Percentiles rank a stretch among this genome's conserved stretches.
These are phyloP conservation scores for Pygocentrus nattereri DNA, from an alignment of 2,797 vertebrate species.

Conservation along the genomic window DNA sequence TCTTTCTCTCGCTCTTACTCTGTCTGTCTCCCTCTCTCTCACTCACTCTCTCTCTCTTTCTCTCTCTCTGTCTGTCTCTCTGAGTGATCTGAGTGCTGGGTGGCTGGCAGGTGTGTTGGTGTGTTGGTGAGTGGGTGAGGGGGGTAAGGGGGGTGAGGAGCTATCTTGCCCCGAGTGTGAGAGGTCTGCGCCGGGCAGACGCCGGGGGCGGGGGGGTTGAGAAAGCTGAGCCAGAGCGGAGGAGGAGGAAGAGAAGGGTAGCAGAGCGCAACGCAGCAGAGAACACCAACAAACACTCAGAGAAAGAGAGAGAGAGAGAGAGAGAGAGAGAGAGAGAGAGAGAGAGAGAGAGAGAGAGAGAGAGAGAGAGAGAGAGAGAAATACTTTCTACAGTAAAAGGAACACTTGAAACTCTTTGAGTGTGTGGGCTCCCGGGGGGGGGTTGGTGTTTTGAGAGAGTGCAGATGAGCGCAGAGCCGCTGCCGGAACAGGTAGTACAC, in stretches of 20 bases:
- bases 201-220: constrained; percentile 19
- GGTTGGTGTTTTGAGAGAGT: constrained; percentile 2
- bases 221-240: constrained; percentile 38
- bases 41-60: constrained; percentile 1
- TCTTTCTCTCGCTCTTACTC: neutral
- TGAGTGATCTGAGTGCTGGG: constrained; percentile 51
- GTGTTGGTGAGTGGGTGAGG: constrained; percentile 27
- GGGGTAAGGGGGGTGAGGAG: constrained; percentile 31
- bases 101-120: constrained; percentile 55
- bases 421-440: constrained; percentile 9
- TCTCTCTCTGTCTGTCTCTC: neutral
- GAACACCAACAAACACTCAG: constrained; percentile 45
- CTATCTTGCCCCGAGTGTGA: constrained; percentile 52
- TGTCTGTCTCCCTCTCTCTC: neutral
- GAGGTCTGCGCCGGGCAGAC: constrained; percentile 52
- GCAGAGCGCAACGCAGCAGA: constrained; percentile 39
- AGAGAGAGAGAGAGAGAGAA: constrained; percentile 12
- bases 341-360: constrained; percentile 1
- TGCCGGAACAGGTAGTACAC: constrained; percentile 42
- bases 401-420: constrained; percentile 37
- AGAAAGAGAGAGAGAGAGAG: constrained; percentile 5
- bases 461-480: constrained; percentile 30
- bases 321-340: constrained; percentile 3
- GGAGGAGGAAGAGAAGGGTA: constrained; percentile 21
- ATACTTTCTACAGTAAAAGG: constrained; percentile 22